Base-by-base conservation (phyloP, 2,888 invertebrate genomes). In the Phortica magna region DNA sequence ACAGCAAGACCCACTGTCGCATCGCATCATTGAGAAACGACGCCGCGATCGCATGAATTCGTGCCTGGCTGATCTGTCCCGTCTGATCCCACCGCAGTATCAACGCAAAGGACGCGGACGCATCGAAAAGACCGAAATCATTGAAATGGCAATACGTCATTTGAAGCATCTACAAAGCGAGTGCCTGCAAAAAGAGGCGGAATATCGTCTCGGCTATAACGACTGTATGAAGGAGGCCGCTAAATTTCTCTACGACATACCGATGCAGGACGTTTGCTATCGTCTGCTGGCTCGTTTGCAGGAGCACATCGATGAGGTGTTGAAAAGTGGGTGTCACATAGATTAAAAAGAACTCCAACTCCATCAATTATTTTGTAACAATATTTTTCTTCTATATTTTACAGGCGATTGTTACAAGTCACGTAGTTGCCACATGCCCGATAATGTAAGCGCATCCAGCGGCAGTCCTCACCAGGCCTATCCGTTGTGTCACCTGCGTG, bases 11-110 rank as follows among this genome's bases (percentile, higher is more conserved):
- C 98, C 98, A 70, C 94, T 98, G 95, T 98, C 98, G n/a, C 98
- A 98, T 91, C 95, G 98, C 77, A 98, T 99, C 83, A 99, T 99
- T 81, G 98, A 99, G 93, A 99, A 99, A 92, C 94, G 98, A 68
- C 94, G 98, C 53, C 93, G 99, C 39, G 98, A 99, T 92, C 95
- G 98, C 75, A 99, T 99, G 98, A 99, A 99, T 93, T 98, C 98
- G 92, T 98, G 98, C 90, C 93, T 99, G 77, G 98, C 98, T 0
- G 98, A 98, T 91, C 94, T 99, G 43, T 98, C 98, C 74, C 94
- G 98, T 57, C 94, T 99, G 74, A 98, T 99, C 80, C 99, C 98
- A 0, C 95, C 97, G 0, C 96, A 97, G 88, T 98, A 98, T 91
- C 93, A 98, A 89, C 97, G 98, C 92, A 98, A 98, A 92, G 98